Percentiles rank a stretch among this genome's conserved stretches.
These are phyloP conservation scores for Sprattus sprattus DNA, from an alignment of 2,113 vertebrate genomes.

Conservation along the genomic window DNA sequence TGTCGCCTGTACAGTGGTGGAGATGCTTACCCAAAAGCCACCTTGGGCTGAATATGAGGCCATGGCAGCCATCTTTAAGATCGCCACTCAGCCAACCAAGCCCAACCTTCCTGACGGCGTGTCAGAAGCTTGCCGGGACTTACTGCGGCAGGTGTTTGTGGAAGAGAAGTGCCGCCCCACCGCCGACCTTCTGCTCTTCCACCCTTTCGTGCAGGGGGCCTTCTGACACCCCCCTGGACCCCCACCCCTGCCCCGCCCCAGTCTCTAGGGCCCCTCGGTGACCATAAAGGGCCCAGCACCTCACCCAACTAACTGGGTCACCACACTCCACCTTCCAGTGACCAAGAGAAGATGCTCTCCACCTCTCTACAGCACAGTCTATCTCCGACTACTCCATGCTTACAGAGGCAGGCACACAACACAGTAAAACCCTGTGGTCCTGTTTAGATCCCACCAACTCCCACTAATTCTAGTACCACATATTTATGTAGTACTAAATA, in stretches of 20 bases:
- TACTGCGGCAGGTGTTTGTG: constrained; percentile 86
- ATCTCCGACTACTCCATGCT: constrained; percentile 5
- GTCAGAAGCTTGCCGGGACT: constrained; percentile 80
- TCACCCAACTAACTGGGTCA: constrained; percentile 37
- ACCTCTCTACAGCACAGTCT: constrained; percentile 10
- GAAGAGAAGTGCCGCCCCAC: constrained; percentile 88
- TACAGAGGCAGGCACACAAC: neutral
- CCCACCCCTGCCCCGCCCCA: constrained; percentile 33
- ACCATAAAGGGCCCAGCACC: constrained; percentile 51
- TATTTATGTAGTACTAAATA: too few relatives aligned
- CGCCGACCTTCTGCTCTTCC: constrained; percentile 80
- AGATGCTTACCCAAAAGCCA: constrained; percentile 90
- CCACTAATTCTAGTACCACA: neutral
- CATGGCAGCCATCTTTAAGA: constrained; percentile 92
- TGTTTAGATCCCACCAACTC: neutral
- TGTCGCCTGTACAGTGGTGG: constrained; percentile 87
- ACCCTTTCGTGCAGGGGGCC: constrained; percentile 78
- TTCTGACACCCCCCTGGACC: constrained; percentile 68
- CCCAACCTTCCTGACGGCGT: constrained; percentile 80
- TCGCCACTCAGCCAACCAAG: constrained; percentile 88
- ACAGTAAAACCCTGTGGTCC: neutral
- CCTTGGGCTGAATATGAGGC: constrained; percentile 90
- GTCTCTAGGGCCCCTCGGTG: constrained; percentile 55
- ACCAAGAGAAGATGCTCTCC: neutral
- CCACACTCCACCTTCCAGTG: constrained; percentile 19